Conservation (phyloP, 2,797 vertebrate species). For the Stomatorhinus walkeri region DNA sequence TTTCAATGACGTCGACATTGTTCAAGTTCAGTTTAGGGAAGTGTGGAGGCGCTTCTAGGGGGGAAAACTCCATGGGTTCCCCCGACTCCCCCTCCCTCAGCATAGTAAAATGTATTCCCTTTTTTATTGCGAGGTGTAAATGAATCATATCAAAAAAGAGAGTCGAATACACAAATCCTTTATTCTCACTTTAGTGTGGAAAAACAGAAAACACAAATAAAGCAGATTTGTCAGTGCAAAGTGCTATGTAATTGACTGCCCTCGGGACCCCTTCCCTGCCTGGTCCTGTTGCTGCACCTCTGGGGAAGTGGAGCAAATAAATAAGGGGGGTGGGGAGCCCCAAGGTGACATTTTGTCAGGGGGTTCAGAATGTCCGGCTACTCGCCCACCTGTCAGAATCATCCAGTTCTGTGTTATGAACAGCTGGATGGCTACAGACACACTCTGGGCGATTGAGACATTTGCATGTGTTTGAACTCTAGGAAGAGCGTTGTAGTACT, state of each 20-base stretch:
- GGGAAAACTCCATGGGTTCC: background rate
- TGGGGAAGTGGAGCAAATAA: background rate
- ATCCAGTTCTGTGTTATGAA: background rate
- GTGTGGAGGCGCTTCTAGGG: background rate
- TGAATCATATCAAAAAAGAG: background rate
- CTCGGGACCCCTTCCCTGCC: background rate
- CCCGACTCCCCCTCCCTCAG: background rate
- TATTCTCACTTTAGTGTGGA: background rate
- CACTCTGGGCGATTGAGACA: background rate
- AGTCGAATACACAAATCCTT: background rate
- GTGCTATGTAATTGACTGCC: background rate
- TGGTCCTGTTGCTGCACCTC: background rate
- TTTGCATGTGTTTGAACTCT: background rate
- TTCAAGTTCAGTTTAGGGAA: background rate
- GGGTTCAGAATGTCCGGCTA: background rate
- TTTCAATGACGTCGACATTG: background rate
- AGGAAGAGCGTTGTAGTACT: background rate
- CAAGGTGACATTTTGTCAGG: background rate
- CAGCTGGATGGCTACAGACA: background rate
- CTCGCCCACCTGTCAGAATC: background rate
- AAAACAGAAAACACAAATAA: background rate
- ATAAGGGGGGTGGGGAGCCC: background rate
- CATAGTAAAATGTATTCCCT: background rate
- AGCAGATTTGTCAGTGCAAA: background rate
- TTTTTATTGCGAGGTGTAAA: background rate